phyloP scores from a whole-genome alignment of 1,140 invertebrate species.

The Atta texana region DNA sequence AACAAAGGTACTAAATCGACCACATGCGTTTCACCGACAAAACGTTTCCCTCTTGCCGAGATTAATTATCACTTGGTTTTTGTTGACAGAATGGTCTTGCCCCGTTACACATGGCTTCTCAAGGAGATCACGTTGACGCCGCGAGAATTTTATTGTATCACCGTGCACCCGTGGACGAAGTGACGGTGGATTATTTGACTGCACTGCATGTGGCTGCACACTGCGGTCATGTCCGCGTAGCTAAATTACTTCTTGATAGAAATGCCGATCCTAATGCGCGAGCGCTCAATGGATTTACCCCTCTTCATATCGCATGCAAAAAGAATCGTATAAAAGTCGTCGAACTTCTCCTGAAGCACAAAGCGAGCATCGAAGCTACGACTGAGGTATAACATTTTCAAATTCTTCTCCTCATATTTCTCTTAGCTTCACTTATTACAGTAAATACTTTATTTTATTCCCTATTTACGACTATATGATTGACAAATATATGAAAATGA shows the following conservation, averaged over 20 bases:
- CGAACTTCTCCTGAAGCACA: constrained; percentile 97
- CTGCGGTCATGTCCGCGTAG: constrained; percentile 97
- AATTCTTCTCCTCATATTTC: not conserved
- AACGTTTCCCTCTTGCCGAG: not conserved
- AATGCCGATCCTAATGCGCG: constrained; percentile 99
- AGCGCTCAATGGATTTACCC: constrained; percentile 99
- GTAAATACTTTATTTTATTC: not conserved
- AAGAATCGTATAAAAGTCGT: constrained; percentile 99
- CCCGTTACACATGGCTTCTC: constrained; percentile 97
- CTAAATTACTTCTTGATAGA: constrained; percentile 96
- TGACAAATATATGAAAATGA: constrained; percentile 36
- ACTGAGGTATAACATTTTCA: constrained; percentile 89
- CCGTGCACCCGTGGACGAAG: constrained; percentile 98
- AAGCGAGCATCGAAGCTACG: constrained; percentile 95
- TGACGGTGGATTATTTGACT: constrained; percentile 98
- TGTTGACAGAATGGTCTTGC: constrained; percentile 93
- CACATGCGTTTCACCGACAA: not conserved
- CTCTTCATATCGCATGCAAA: constrained; percentile 99
- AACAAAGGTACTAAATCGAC: constrained; percentile 92
- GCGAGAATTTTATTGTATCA: constrained; percentile 96
- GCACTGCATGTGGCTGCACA: constrained; percentile 98
- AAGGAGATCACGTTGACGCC: constrained; percentile 98
- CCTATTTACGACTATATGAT: not conserved
- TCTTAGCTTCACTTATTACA: not conserved
- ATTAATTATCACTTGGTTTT: constrained; percentile 57